phyloP scores from a whole-genome alignment of 2,797 vertebrate species.

The Myotis pilosus region DNA sequence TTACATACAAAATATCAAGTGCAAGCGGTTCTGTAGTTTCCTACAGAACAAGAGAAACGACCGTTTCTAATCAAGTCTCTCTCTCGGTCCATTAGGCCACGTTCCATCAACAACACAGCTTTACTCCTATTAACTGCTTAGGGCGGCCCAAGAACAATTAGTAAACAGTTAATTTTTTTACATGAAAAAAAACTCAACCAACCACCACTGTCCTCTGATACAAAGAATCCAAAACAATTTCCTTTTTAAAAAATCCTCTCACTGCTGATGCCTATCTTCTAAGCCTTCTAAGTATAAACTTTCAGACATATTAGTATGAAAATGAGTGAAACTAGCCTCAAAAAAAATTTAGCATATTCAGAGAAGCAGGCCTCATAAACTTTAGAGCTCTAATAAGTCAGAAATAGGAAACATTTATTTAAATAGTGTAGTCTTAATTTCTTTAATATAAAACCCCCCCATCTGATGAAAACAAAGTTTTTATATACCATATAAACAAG shows the following conservation, averaged over 20 bases:
- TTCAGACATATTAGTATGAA: slow-evolving; percentile 58
- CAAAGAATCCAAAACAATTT: slow-evolving; percentile 61
- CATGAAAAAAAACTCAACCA: slow-evolving; percentile 59
- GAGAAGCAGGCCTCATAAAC: slow-evolving; percentile 80
- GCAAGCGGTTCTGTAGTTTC: background rate
- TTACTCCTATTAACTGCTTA: slow-evolving; percentile 46
- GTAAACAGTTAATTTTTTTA: slow-evolving; percentile 59
- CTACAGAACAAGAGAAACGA: slow-evolving; percentile 39
- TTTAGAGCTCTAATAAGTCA: slow-evolving; percentile 78
- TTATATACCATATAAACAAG: slow-evolving; percentile 75
- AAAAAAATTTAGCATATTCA: slow-evolving; percentile 55
- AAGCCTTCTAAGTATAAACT: slow-evolving; percentile 51
- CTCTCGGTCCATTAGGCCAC: background rate
- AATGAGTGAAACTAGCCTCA: slow-evolving; percentile 59
- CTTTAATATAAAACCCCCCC: slow-evolving; percentile 79
- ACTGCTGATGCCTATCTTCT: slow-evolving; percentile 63
- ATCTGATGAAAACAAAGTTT: slow-evolving; percentile 77
- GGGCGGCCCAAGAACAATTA: slow-evolving; percentile 68
- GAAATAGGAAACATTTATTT: slow-evolving; percentile 81
- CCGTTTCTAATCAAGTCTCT: background rate
- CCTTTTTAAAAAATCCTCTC: slow-evolving; percentile 56
- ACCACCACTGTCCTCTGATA: slow-evolving; percentile 62
- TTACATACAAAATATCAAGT: slow-evolving; percentile 46
- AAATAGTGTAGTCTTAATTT: slow-evolving; percentile 80
- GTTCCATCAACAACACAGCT: background rate